A percentile compares a stretch with the other conserved stretches of the same genome.
Evolutionary conservation across 2,113 vertebrate genomes (phyloP).

Genomic region (Athene cunicularia): DNA sequence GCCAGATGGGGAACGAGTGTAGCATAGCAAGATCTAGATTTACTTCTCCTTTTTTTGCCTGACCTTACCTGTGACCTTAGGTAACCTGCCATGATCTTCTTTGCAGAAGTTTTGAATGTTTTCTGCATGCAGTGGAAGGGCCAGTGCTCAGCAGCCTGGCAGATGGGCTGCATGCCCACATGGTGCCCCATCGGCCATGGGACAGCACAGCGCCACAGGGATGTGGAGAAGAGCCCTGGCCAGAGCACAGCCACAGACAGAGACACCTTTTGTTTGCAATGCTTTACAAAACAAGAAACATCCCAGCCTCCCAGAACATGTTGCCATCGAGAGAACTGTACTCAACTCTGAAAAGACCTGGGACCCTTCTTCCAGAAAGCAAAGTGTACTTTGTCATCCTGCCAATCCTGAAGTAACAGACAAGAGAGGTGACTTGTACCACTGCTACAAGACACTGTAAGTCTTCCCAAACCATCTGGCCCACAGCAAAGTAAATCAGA

Average conservation of each 20-base stretch:
- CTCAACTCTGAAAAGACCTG: not conserved
- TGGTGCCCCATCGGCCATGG: not conserved
- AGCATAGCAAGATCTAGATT: not conserved
- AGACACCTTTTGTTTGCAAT: not conserved
- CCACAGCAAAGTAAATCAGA: not conserved
- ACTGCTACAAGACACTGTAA: not conserved
- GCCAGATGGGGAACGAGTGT: not conserved
- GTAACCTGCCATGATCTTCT: not conserved
- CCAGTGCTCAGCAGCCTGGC: not conserved
- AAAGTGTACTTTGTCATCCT: fast-evolving
- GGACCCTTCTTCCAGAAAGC: not conserved
- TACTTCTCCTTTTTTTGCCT: not conserved
- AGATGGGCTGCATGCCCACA: not conserved
- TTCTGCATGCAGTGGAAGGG: not conserved
- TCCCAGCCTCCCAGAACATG: not conserved
- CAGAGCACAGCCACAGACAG: not conserved
- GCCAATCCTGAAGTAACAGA: not conserved
- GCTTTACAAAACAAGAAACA: not conserved
- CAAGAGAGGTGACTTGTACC: not conserved
- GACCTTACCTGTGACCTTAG: not conserved
- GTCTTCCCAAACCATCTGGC: not conserved
- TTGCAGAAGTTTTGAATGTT: not conserved
- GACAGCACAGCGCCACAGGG: too few relatives aligned
- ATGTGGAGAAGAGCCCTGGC: not conserved
- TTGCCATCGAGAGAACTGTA: not conserved